phyloP scores from a whole-genome alignment of 2,888 invertebrate genomes.

The Syrista parreyssii region DNA sequence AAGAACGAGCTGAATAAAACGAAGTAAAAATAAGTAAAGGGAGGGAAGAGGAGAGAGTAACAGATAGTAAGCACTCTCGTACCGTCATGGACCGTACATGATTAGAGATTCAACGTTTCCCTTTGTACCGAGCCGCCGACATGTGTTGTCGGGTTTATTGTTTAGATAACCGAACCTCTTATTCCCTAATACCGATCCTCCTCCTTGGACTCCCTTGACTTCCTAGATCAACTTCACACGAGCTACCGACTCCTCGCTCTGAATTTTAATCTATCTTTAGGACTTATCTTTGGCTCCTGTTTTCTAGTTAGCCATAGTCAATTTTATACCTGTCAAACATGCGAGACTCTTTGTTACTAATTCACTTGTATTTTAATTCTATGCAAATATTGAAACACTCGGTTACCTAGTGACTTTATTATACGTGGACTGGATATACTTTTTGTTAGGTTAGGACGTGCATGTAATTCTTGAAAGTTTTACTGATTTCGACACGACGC shows the following conservation, averaged over 20 bases:
- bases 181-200: background rate
- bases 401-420: background rate
- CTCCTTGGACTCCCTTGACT: conserved; percentile 8
- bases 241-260: background rate
- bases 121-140: conserved; percentile 9
- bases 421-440: background rate
- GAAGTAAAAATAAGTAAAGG: background rate
- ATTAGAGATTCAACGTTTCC: conserved; percentile 8
- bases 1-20: background rate
- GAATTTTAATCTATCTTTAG: background rate
- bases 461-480: background rate
- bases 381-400: background rate
- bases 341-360: background rate
- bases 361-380: background rate
- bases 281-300: background rate
- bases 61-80: conserved; percentile 1
- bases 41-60: conserved; percentile 1
- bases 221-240: background rate
- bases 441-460: background rate
- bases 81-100: conserved; percentile 3
- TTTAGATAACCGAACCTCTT: conserved; percentile 9
- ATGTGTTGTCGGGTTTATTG: conserved; percentile 15
- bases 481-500: background rate
- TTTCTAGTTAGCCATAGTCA: background rate
- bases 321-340: background rate